Evolutionary conservation across 2,797 vertebrate genomes (phyloP).

Genomic region (Caiman crocodilus): DNA sequence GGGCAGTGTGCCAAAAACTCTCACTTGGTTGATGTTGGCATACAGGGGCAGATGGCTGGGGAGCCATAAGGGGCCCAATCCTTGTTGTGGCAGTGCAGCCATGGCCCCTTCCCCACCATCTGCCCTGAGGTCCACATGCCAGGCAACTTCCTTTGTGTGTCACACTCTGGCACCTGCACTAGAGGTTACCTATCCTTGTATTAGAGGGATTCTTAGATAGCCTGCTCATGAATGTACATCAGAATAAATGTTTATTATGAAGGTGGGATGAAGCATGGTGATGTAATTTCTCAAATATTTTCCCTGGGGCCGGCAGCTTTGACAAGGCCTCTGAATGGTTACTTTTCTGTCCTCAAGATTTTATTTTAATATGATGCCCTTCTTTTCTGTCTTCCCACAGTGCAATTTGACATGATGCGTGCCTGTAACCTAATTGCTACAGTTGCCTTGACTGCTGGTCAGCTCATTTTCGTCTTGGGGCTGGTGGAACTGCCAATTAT

Average conservation of each 20-base stretch:
- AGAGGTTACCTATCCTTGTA: too few species aligned
- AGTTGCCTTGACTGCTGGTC: conserved; percentile 91
- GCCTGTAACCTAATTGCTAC: conserved; percentile 98
- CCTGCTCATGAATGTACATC: not conserved
- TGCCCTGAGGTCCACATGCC: too few species aligned
- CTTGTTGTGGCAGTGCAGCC: too few species aligned
- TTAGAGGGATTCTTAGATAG: not conserved
- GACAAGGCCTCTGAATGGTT: not conserved
- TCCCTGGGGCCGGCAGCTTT: not conserved
- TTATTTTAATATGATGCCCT: not conserved
- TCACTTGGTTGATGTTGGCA: too few species aligned
- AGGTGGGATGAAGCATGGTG: not conserved
- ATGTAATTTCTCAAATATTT: not conserved
- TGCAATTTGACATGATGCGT: conserved; percentile 99
- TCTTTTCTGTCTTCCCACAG: conserved; percentile 75
- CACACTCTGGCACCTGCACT: too few species aligned
- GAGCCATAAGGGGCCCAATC: too few species aligned
- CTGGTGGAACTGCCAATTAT: conserved; percentile 90
- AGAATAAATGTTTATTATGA: not conserved
- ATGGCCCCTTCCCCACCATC: too few species aligned
- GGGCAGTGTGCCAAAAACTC: too few species aligned
- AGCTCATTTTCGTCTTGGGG: conserved; percentile 95
- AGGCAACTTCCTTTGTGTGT: too few species aligned
- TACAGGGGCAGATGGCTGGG: too few species aligned
- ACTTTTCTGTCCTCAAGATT: not conserved